Conservation (phyloP, 1,140 invertebrate species). For the Linepithema humile region DNA sequence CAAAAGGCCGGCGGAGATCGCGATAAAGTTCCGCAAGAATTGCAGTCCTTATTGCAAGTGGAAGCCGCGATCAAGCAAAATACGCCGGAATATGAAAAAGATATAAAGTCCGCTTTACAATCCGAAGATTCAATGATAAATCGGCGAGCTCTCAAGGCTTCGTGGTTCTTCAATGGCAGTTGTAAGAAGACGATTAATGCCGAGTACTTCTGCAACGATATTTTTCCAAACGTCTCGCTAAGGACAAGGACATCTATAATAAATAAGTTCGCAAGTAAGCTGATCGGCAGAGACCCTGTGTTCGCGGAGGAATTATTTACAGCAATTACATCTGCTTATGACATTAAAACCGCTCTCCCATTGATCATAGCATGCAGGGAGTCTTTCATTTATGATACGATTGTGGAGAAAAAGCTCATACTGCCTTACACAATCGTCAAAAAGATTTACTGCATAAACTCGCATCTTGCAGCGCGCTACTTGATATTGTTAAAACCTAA, state of each 20-base stretch:
- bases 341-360: slow-evolving; percentile 55
- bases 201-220: slow-evolving; percentile 65
- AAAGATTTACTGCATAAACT: slow-evolving; percentile 66
- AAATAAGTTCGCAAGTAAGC: slow-evolving; percentile 55
- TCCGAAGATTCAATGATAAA: slow-evolving; percentile 71
- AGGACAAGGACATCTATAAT: slow-evolving; percentile 71
- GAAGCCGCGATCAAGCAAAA: slow-evolving; percentile 53
- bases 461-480: slow-evolving; percentile 72
- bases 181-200: slow-evolving; percentile 61
- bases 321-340: slow-evolving; percentile 48
- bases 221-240: slow-evolving; percentile 71
- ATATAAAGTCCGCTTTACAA: slow-evolving; percentile 70
- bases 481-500: slow-evolving; percentile 54
- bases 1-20: not conserved
- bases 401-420: slow-evolving; percentile 51
- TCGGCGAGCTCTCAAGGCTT: slow-evolving; percentile 71
- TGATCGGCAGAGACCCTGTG: slow-evolving; percentile 24
- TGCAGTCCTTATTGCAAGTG: slow-evolving; percentile 64
- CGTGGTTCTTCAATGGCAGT: slow-evolving; percentile 70
- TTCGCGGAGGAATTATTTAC: slow-evolving; percentile 71
- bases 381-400: slow-evolving; percentile 49
- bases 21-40: slow-evolving; percentile 47
- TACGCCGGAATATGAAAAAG: no score
- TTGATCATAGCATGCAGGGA: slow-evolving; percentile 71
- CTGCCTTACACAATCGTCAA: slow-evolving; percentile 48